Conservation (phyloP, 1,140 invertebrate genomes). For the Harpegnathos saltator region DNA sequence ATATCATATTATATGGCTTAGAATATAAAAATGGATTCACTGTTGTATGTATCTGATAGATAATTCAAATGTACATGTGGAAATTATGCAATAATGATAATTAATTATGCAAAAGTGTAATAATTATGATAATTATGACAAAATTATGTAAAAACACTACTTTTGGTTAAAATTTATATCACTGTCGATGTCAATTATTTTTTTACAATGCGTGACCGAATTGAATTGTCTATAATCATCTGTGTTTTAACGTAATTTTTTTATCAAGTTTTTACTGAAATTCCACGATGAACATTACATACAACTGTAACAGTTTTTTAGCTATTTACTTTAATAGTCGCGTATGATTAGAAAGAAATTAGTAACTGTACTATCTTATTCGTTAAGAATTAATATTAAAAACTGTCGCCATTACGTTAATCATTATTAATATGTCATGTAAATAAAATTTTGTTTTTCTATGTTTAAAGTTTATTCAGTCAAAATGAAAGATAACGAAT, state of each 20-base stretch:
- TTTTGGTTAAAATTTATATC: background rate
- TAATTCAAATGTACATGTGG: conserved; percentile 5
- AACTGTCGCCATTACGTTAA: background rate
- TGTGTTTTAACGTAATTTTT: no score
- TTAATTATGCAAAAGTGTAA: no score
- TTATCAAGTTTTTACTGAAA: background rate
- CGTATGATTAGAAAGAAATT: background rate
- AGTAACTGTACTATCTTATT: background rate
- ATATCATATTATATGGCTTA: background rate
- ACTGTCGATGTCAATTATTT: background rate
- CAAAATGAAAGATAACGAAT: conserved; percentile 13
- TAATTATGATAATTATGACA: no score
- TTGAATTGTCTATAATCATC: background rate
- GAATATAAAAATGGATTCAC: conserved; percentile 8
- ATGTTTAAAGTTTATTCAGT: conserved; percentile 5
- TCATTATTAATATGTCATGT: background rate
- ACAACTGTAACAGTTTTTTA: conserved; percentile 1
- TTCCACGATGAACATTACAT: conserved; percentile 14
- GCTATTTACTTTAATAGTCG: background rate
- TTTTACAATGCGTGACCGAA: background rate
- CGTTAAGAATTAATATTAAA: conserved; percentile 21
- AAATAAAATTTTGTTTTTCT: conserved; percentile 15
- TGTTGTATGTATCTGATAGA: conserved; percentile 6
- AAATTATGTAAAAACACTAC: no score
- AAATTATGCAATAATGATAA: background rate